A percentile compares a stretch with the other conserved stretches of the same genome.
These are phyloP conservation scores for Dicentrarchus labrax DNA, from an alignment of 2,113 vertebrate species.

Conservation along the genomic window DNA sequence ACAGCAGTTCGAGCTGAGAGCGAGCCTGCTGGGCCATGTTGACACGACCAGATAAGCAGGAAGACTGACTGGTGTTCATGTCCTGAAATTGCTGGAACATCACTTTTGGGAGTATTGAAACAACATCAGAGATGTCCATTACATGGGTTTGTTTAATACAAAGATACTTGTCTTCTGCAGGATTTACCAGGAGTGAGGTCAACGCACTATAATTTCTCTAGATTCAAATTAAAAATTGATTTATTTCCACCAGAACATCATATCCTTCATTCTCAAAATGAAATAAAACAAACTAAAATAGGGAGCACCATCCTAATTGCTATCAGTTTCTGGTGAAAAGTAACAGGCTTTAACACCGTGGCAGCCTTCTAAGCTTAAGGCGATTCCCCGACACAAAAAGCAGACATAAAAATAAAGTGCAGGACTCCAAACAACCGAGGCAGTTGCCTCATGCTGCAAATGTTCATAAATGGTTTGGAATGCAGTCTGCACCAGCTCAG, in stretches of 20 bases:
- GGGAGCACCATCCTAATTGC: background rate
- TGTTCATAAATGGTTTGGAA: conserved; percentile 84
- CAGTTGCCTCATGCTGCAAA: conserved; percentile 65
- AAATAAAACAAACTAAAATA: background rate
- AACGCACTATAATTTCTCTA: background rate
- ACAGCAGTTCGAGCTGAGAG: conserved; percentile 62
- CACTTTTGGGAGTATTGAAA: conserved; percentile 38
- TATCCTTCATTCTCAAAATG: too few species aligned
- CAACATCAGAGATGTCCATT: conserved; percentile 32
- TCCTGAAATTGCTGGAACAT: conserved; percentile 61
- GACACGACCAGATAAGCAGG: conserved; percentile 73
- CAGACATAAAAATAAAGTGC: conserved; percentile 40
- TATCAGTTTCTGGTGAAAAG: background rate
- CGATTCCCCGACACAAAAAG: conserved; percentile 19
- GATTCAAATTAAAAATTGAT: background rate
- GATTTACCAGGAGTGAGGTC: conserved; percentile 4
- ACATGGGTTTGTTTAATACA: conserved; percentile 8
- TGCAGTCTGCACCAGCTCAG: conserved; percentile 67
- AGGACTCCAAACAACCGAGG: conserved; percentile 26
- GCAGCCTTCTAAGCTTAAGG: conserved; percentile 8
- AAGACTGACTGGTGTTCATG: conserved; percentile 46
- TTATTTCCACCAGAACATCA: background rate
- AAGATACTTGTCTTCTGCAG: background rate
- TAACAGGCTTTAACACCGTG: background rate
- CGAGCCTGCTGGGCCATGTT: conserved; percentile 65